Evolutionary conservation across 2,113 vertebrate species (phyloP).

Genomic region (Varanus komodoensis): DNA sequence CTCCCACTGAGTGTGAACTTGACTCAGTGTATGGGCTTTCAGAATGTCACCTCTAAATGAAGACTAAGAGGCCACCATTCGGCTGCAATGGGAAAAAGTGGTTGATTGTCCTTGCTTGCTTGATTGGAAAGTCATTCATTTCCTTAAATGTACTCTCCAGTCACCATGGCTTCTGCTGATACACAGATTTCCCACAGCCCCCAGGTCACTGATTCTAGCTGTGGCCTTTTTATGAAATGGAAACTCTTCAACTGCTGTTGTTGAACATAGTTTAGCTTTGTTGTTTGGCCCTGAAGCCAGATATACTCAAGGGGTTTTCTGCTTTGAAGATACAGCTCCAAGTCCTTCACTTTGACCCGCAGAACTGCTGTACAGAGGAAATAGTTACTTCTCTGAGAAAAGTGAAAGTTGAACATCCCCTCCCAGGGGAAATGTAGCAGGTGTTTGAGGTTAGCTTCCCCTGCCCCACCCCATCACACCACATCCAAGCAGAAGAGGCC

Average conservation of each 20-base stretch:
- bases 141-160: background rate
- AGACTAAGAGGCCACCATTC: conserved; percentile 3
- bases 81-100: background rate
- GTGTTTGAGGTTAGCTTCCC: too few relatives aligned
- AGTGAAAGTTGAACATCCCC: background rate
- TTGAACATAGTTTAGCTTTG: background rate
- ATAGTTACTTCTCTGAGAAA: background rate
- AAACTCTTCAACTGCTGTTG: background rate
- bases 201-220: background rate
- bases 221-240: background rate
- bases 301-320: background rate
- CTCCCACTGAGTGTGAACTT: background rate
- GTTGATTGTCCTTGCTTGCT: background rate
- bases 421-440: too few relatives aligned
- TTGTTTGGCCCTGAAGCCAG: background rate
- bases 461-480: too few relatives aligned
- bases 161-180: too few relatives aligned
- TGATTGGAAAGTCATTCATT: background rate
- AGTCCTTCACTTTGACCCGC: background rate
- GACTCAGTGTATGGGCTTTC: background rate
- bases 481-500: too few relatives aligned
- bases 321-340: background rate
- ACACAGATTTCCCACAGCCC: background rate
- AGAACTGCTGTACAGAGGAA: background rate
- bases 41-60: background rate